Percentiles rank a stretch among this genome's conserved stretches.
Conservation (phyloP, 2,113 vertebrate species). For the Pterocles burchelli region DNA sequence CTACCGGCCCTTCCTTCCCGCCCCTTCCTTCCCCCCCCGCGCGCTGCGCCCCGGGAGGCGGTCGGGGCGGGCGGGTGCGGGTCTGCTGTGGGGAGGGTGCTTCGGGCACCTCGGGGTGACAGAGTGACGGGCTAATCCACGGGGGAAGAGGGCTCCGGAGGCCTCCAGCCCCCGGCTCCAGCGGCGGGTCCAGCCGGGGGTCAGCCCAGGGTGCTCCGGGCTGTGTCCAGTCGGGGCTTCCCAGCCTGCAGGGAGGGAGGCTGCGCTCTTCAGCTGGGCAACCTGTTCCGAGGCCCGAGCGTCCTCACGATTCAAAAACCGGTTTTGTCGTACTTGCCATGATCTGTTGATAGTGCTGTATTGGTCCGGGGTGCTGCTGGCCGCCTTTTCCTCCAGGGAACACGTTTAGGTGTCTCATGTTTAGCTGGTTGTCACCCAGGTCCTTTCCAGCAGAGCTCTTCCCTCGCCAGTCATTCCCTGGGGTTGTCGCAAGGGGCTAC, state of each 20-base stretch:
- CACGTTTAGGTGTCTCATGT: accelerated
- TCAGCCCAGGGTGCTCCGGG: accelerated
- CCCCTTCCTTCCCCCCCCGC: not conserved
- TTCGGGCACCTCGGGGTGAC: too few relatives aligned
- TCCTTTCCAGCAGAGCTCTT: not conserved
- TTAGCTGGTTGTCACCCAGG: too few relatives aligned
- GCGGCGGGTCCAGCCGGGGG: not conserved
- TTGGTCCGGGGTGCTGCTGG: not conserved
- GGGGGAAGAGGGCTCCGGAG: not conserved
- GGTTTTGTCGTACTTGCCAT: accelerated
- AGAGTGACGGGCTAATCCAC: too few relatives aligned
- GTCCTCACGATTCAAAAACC: not conserved
- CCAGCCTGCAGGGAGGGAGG: accelerated
- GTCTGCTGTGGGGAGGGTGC: too few relatives aligned
- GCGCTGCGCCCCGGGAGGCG: not conserved
- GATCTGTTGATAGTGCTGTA: too few relatives aligned
- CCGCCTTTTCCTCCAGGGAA: not conserved
- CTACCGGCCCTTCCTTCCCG: not conserved
- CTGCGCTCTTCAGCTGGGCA: not conserved
- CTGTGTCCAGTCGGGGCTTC: accelerated
- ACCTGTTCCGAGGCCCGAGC: accelerated
- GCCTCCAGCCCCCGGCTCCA: not conserved
- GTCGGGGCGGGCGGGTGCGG: not conserved
- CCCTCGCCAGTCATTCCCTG: not conserved
- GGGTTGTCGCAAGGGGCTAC: not conserved